phyloP scores from a whole-genome alignment of 1,140 invertebrate genomes.

The Hypsibius dujardini region DNA sequence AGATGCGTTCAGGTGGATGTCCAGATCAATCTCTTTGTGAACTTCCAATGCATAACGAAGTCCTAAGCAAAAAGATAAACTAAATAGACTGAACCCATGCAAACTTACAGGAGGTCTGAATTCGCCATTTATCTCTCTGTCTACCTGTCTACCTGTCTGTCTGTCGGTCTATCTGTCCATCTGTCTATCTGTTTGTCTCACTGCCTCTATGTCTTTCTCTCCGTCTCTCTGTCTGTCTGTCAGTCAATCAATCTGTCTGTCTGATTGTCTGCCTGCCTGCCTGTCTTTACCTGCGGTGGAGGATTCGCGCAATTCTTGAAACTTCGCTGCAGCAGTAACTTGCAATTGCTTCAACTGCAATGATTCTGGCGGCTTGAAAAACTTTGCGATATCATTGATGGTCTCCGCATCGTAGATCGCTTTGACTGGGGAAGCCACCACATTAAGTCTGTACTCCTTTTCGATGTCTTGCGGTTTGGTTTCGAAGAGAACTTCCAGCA shows the following conservation, averaged over 20 bases:
- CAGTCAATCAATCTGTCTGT: too few species aligned
- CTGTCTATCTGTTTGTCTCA: too few species aligned
- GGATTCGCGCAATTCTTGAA: slow-evolving; percentile 72
- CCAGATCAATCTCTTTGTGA: slow-evolving; percentile 62
- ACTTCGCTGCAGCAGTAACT: slow-evolving; percentile 56
- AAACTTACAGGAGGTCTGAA: background rate
- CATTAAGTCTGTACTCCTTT: slow-evolving; percentile 58
- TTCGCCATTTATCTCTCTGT: background rate
- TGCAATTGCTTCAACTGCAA: slow-evolving; percentile 61
- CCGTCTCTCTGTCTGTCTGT: too few species aligned
- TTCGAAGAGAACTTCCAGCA: slow-evolving; percentile 53
- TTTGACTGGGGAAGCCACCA: slow-evolving; percentile 56
- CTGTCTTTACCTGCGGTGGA: slow-evolving; percentile 53
- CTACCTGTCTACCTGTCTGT: background rate
- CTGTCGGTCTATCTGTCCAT: too few species aligned
- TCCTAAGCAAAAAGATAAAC: slow-evolving; percentile 22
- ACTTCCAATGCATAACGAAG: slow-evolving; percentile 77
- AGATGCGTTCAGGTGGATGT: slow-evolving; percentile 66
- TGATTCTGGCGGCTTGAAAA: slow-evolving; percentile 55
- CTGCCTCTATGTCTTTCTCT: too few species aligned
- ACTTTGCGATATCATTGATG: slow-evolving; percentile 44
- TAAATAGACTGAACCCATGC: background rate
- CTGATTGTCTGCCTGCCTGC: too few species aligned
- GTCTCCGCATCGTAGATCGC: slow-evolving; percentile 66
- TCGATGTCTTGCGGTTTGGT: slow-evolving; percentile 64